Percentiles rank a stretch among this genome's conserved stretches.
Conservation (phyloP, 2,888 invertebrate genomes). For the Philaethria dido region DNA sequence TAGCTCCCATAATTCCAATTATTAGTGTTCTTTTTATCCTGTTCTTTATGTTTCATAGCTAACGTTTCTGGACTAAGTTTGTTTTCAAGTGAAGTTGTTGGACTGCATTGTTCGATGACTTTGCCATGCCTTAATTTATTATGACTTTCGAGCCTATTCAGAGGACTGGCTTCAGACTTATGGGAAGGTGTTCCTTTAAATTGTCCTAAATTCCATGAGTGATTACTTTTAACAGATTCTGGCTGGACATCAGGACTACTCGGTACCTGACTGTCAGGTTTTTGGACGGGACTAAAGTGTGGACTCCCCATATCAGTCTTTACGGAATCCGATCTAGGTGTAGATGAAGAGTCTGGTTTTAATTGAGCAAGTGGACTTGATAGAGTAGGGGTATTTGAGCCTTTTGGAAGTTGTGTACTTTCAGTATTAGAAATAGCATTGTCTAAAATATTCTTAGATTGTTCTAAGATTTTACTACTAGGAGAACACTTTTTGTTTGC, state of each 20-base stretch:
- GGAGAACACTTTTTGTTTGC: slow-evolving; percentile 58
- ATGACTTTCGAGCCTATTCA: slow-evolving; percentile 72
- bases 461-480: slow-evolving; percentile 58
- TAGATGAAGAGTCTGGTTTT: slow-evolving; percentile 75
- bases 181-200: slow-evolving; percentile 76
- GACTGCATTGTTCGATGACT: slow-evolving; percentile 77
- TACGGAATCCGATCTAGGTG: slow-evolving; percentile 67
- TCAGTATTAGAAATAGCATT: slow-evolving; percentile 52
- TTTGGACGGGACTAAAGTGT: slow-evolving; percentile 74
- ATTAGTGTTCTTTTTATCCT: slow-evolving; percentile 73
- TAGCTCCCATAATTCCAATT: slow-evolving; percentile 75
- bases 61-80: slow-evolving; percentile 75
- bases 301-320: slow-evolving; percentile 71
- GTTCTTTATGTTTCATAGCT: slow-evolving; percentile 56
- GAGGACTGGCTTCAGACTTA: slow-evolving; percentile 77
- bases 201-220: slow-evolving; percentile 72
- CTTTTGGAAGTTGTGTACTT: slow-evolving; percentile 53
- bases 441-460: slow-evolving; percentile 56
- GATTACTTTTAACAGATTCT: slow-evolving; percentile 64
- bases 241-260: slow-evolving; percentile 72
- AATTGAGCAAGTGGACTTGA: slow-evolving; percentile 72
- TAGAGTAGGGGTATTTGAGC: slow-evolving; percentile 64
- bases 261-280: slow-evolving; percentile 78
- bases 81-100: slow-evolving; percentile 75
- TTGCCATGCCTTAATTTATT: slow-evolving; percentile 72